Evolutionary conservation across 1,140 invertebrate species (phyloP).

Genomic region (Babylonia areolata): DNA sequence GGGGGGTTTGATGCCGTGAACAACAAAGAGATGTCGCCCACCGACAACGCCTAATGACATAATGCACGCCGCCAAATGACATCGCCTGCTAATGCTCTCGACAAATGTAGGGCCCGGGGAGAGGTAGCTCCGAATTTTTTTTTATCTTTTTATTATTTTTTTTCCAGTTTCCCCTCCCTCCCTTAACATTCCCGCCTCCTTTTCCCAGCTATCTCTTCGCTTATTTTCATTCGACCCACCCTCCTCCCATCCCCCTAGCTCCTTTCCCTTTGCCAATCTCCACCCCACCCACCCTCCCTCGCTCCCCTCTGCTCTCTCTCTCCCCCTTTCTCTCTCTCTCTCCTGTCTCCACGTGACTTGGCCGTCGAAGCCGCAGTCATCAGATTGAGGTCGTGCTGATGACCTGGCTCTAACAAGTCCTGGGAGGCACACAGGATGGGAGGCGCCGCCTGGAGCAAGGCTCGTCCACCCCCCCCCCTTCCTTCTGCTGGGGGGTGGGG

Average conservation of each 20-base stretch:
- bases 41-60: slow-evolving; percentile 45
- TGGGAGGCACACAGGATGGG: not conserved
- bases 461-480: too few species aligned
- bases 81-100: slow-evolving; percentile 39
- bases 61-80: slow-evolving; percentile 42
- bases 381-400: not conserved
- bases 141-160: not conserved
- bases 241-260: not conserved
- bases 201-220: not conserved
- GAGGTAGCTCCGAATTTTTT: not conserved
- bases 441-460: too few species aligned
- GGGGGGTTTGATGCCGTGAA: not conserved
- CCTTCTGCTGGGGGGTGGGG: too few species aligned
- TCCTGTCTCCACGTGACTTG: not conserved
- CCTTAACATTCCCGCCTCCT: not conserved
- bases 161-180: not conserved
- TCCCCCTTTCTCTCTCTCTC: not conserved
- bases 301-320: not conserved
- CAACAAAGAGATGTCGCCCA: slow-evolving; percentile 41
- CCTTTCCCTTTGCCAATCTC: not conserved
- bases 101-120: slow-evolving; percentile 11
- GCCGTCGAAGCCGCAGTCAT: not conserved
- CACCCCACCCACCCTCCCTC: not conserved
- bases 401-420: slow-evolving; percentile 5
- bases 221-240: not conserved